Base-by-base conservation (phyloP, 2,888 invertebrate species). In the Volucella inflata region DNA sequence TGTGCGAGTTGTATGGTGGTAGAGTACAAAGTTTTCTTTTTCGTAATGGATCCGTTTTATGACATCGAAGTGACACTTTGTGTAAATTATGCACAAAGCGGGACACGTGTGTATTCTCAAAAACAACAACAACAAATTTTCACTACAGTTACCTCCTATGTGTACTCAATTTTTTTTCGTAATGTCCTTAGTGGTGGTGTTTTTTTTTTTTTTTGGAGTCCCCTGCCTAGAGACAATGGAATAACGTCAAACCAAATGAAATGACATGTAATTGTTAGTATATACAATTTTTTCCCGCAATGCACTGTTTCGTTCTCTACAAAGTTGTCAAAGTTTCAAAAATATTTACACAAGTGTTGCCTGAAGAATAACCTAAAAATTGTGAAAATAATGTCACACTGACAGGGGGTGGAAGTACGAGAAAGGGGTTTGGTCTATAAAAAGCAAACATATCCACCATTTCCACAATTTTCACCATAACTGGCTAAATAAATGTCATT, bases 401-500 rank as follows among this genome's bases (percentile, higher is more conserved):
- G 8, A 16, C 9, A 11, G n/a, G 36, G 42, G 30, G 11, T 51
- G 17, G 10, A 16, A 17, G 40, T n/a, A 78, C n/a, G 4, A 4
- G 51, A 38, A 48, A 11, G 0, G 40, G 42, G 21, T 11, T 12
- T 14, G 8, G 17, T 1, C 1, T 30, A 57, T 14, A 48, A 38
- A 51, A 59, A 74, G 44, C 68, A 74, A 84, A 84, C 80, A 80
- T 76, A 60, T 62, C 65, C 44, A 21, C 21, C 21, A 21, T 3
- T 21, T 21, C 21, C 21, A 21, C 21, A 21, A 21, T 21, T 21
- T 21, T 21, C 30, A 67, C 75, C 76, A 81, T 85, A 81, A 85
- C 85, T 81, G 76, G 67, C 85, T 85, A 62, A 85, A 85, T 81
- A 85, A 85, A 85, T 85, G 81, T 81, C 85, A 85, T 76, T 71